These are phyloP conservation scores for Xiphias gladius DNA, from an alignment of 2,113 vertebrate genomes.

Conservation along the genomic window DNA sequence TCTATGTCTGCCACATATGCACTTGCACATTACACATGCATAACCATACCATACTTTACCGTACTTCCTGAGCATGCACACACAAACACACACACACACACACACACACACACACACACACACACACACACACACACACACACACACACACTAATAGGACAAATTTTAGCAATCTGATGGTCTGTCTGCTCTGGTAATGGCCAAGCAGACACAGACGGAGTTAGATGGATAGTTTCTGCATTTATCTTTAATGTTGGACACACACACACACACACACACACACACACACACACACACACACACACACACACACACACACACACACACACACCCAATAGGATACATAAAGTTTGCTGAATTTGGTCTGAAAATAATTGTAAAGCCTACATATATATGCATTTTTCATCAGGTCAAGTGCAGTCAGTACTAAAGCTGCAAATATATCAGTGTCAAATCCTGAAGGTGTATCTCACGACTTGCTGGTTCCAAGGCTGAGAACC, in stretches of 20 bases:
- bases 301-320: not conserved
- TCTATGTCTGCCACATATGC: not conserved
- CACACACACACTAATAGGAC: constrained; percentile 27
- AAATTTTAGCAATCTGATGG: constrained; percentile 66
- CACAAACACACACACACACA: not conserved
- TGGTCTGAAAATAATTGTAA: not conserved
- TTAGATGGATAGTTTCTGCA: constrained; percentile 20
- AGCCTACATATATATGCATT: not conserved
- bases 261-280: not conserved
- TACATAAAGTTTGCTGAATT: too few relatives aligned
- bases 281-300: not conserved
- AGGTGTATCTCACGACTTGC: not conserved
- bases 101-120: not conserved
- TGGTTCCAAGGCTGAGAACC: not conserved
- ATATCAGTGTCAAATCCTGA: not conserved
- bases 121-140: constrained; percentile 28
- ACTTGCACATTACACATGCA: not conserved
- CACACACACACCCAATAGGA: not conserved
- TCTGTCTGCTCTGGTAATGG: constrained; percentile 71
- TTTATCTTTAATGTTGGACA: constrained; percentile 48
- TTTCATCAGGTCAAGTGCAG: not conserved
- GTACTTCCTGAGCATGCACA: too few relatives aligned
- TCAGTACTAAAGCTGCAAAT: not conserved
- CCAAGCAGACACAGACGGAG: constrained; percentile 38
- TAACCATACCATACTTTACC: not conserved